Percentiles rank a stretch among this genome's conserved stretches.
These are phyloP conservation scores for Malurus splendens DNA, from an alignment of 2,797 vertebrate genomes.

Conservation along the genomic window DNA sequence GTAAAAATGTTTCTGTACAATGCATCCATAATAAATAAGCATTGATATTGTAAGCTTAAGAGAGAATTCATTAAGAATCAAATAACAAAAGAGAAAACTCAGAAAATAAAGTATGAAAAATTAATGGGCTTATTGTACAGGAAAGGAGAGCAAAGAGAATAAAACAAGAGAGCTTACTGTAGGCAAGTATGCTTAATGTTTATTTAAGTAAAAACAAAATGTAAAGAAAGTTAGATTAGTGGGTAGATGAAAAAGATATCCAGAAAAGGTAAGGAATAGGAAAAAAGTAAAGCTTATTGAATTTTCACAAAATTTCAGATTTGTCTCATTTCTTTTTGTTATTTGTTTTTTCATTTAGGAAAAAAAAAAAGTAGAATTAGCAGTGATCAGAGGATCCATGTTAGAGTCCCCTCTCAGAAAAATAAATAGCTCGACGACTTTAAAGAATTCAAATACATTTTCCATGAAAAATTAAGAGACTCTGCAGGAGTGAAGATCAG, in stretches of 20 bases:
- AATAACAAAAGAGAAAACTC: constrained; percentile 59
- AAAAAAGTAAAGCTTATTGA: constrained; percentile 9
- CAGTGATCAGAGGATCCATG: constrained; percentile 17
- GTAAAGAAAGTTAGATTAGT: constrained; percentile 53
- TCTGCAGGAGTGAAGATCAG: background rate
- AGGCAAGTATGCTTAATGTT: constrained; percentile 55
- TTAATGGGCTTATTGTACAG: constrained; percentile 57
- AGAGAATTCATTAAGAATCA: constrained; percentile 63
- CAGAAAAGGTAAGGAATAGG: constrained; percentile 3
- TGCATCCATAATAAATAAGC: constrained; percentile 64
- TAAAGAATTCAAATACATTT: constrained; percentile 6
- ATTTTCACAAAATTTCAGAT: constrained; percentile 40
- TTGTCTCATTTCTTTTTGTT: background rate
- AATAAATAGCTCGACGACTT: background rate
- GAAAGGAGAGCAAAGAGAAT: constrained; percentile 62
- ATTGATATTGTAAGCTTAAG: constrained; percentile 53
- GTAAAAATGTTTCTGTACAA: constrained; percentile 45
- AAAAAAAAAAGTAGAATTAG: background rate
- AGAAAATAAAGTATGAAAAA: constrained; percentile 65
- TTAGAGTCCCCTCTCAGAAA: background rate
- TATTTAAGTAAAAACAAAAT: constrained; percentile 64
- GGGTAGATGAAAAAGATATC: constrained; percentile 36
- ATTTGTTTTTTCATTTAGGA: background rate
- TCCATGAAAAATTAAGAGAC: constrained; percentile 21
- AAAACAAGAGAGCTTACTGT: constrained; percentile 57